Conservation (phyloP, 53 echinoderm and acorn worm genomes). For the Stichopus horrens region DNA sequence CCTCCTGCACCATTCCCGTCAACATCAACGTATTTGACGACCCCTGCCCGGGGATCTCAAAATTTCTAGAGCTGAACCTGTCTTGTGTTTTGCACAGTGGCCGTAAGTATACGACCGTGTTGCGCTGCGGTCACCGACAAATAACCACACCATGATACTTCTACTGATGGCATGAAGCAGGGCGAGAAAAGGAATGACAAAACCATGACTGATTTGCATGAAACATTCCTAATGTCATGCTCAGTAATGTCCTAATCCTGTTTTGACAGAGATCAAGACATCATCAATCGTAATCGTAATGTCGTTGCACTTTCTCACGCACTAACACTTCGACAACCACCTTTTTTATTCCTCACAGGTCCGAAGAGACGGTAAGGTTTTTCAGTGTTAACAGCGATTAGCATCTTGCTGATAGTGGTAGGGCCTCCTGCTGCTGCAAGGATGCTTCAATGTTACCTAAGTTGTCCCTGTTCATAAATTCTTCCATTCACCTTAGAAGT, state of each 20-base stretch:
- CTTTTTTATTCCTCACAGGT: not conserved
- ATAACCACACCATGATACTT: not conserved
- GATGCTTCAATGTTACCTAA: not conserved
- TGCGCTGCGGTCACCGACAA: not conserved
- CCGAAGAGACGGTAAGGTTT: not conserved
- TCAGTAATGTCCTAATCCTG: too few relatives aligned
- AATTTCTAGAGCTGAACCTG: constrained; percentile 77
- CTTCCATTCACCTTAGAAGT: too few relatives aligned
- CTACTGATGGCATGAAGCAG: constrained; percentile 43
- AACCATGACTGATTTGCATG: not conserved
- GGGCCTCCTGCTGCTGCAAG: not conserved
- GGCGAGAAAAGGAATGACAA: not conserved
- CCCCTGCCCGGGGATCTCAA: constrained; percentile 68
- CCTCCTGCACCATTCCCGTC: constrained; percentile 72
- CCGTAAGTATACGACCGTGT: constrained; percentile 37
- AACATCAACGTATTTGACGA: constrained; percentile 71
- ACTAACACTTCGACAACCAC: too few relatives aligned
- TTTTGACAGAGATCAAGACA: too few relatives aligned
- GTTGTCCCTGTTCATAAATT: too few relatives aligned
- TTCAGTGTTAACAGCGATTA: too few relatives aligned
- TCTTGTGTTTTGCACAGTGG: constrained; percentile 46
- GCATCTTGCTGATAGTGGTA: not conserved
- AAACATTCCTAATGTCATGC: not conserved
- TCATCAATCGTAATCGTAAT: too few relatives aligned
- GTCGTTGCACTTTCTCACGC: too few relatives aligned